Evolutionary conservation across 2,888 invertebrate genomes (phyloP).

Genomic region (Trachelus iudaicus): DNA sequence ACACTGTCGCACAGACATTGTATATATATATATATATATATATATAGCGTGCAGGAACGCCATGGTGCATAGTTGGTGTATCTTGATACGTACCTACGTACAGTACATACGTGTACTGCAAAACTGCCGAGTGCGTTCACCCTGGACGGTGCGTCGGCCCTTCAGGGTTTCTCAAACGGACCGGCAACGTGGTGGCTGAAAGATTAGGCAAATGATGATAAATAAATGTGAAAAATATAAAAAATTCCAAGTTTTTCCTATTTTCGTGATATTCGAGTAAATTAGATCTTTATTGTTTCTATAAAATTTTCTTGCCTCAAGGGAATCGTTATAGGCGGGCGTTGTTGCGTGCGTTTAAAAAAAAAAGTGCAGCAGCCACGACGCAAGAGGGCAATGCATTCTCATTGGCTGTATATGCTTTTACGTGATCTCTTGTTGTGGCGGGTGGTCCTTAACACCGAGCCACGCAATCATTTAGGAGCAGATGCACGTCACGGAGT

Average conservation of each 20-base stretch:
- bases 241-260: not conserved
- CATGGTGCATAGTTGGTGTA: not conserved
- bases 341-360: not conserved
- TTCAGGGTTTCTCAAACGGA: slow-evolving; percentile 56
- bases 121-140: slow-evolving; percentile 51
- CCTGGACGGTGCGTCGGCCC: slow-evolving; percentile 58
- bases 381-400: not conserved
- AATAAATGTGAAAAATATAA: not conserved
- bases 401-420: not conserved
- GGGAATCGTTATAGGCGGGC: too few relatives aligned
- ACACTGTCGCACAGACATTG: slow-evolving; percentile 5
- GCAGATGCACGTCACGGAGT: not conserved
- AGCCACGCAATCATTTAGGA: not conserved
- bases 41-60: not conserved
- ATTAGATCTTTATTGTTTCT: too few relatives aligned
- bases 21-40: not conserved
- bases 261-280: not conserved
- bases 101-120: slow-evolving; percentile 12
- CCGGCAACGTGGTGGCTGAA: slow-evolving; percentile 1
- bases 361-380: not conserved
- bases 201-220: not conserved
- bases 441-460: not conserved
- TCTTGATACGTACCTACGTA: not conserved
- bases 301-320: too few relatives aligned
- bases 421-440: not conserved